Evolutionary conservation across 2,797 vertebrate genomes (phyloP).

Genomic region (Chelmon rostratus): DNA sequence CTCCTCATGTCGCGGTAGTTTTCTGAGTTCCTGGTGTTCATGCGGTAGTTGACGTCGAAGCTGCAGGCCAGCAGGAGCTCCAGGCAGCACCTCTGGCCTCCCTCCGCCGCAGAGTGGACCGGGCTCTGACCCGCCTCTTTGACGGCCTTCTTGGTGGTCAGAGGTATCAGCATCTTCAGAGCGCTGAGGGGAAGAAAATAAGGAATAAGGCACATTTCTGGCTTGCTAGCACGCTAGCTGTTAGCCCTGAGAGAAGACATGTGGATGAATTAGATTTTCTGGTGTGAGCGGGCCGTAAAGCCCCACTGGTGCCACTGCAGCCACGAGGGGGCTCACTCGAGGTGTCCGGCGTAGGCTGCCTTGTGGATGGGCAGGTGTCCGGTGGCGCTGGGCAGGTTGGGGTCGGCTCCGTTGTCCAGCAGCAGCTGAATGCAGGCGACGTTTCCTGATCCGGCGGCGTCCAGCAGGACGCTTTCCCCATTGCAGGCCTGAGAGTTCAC

Average conservation of each 20-base stretch:
- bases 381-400: slow-evolving; percentile 86
- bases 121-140: slow-evolving; percentile 83
- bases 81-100: slow-evolving; percentile 87
- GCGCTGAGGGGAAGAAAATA: slow-evolving; percentile 72
- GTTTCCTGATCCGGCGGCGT: slow-evolving; percentile 89
- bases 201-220: too few species aligned
- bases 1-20: slow-evolving; percentile 88
- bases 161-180: slow-evolving; percentile 89
- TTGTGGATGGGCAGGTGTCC: slow-evolving; percentile 91
- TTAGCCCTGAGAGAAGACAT: neutral
- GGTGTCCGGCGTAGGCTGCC: slow-evolving; percentile 90
- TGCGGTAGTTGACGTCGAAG: slow-evolving; percentile 88
- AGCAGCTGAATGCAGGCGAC: slow-evolving; percentile 89
- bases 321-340: slow-evolving; percentile 88
- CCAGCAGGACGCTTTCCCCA: slow-evolving; percentile 86
- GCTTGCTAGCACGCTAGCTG: neutral
- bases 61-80: slow-evolving; percentile 85
- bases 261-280: neutral
- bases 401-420: slow-evolving; percentile 89
- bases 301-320: too few species aligned
- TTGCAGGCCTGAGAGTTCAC: slow-evolving; percentile 89
- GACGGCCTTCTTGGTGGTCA: slow-evolving; percentile 88
- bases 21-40: slow-evolving; percentile 86
- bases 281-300: too few species aligned
- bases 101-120: slow-evolving; percentile 89